Evolutionary conservation across 2,797 vertebrate genomes (phyloP), one percentile per base, ranked within the genome.

Genomic region (Salarias fasciatus): DNA sequence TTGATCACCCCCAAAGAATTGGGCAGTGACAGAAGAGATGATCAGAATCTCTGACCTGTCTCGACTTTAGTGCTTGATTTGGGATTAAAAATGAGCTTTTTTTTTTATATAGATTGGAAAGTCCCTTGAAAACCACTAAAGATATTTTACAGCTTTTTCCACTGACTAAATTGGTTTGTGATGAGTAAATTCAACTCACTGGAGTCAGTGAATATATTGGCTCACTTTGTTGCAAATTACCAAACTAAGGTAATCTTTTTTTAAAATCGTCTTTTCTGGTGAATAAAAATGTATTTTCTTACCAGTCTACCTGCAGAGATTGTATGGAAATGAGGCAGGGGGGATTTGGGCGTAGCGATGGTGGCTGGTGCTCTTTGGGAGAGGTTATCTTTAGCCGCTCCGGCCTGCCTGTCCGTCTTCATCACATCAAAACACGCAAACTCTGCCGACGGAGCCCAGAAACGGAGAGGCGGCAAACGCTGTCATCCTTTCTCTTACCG

Each of bases 321-420:
- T 11, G 15, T 40, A 14, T 35, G 71, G 62, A 55, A 43, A 44
- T 49, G 24, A 66, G 33, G 51, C 0, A 2, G 6, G 37, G 42
- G 8, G 41, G 48, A 49, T 10, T 28, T 42, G 65, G 58, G 58
- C 2, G 6, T 29, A 71, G 71, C 70, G 2, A 63, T 61, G 50
- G 59, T 71, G 75, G 67, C 64, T 75, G 70, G 52, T 83, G 78
- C 78, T 82, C 75, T 89, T 82, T 71, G 63, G 60, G 63, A 77
- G 81, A 84, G 87, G 86, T 84, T 85, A 86, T 83, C 77, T 87
- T 68, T 79, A 79, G 84, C 61, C 79, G 66, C 63, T 45, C 69
- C 69, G 38, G 60, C 68, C 63, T 53, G 65, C 69, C 78, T 85
- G 87, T 89, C 86, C 36, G 44, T 58, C 72, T 71, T 57, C 55